Percentiles rank a stretch among this genome's conserved stretches.
phyloP scores from a whole-genome alignment of 23 tunicate genomes.

The Phallusia fumigata region DNA sequence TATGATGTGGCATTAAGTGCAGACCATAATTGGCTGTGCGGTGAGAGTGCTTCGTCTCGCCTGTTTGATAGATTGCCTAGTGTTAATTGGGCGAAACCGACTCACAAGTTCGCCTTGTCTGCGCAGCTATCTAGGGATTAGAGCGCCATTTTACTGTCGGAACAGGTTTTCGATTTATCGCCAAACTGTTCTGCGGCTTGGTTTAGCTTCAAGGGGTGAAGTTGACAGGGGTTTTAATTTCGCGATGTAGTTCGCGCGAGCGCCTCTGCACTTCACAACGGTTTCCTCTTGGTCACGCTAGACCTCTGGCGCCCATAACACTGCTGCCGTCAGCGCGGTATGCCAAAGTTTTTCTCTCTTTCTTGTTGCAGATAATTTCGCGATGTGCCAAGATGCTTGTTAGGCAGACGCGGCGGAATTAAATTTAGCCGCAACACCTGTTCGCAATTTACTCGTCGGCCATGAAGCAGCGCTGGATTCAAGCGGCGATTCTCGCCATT shows the following conservation, averaged over 20 bases:
- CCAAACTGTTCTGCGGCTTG: background rate
- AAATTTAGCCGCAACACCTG: background rate
- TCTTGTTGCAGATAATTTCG: background rate
- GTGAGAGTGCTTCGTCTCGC: background rate
- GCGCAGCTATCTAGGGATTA: background rate
- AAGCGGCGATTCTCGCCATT: background rate
- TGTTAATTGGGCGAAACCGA: slow-evolving; percentile 10
- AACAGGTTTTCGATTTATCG: background rate
- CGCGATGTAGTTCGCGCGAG: slow-evolving; percentile 6
- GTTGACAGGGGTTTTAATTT: slow-evolving; percentile 2
- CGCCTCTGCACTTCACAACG: slow-evolving; percentile 5
- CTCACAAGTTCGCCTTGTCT: slow-evolving; percentile 2
- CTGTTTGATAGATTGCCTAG: background rate
- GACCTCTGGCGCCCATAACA: slow-evolving; percentile 9
- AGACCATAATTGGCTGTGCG: slow-evolving; percentile 2
- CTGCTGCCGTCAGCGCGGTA: background rate
- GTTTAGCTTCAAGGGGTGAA: background rate
- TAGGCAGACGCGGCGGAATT: background rate
- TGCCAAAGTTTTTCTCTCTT: background rate
- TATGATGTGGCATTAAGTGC: background rate
- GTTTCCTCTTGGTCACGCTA: slow-evolving; percentile 5
- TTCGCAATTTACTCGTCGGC: background rate
- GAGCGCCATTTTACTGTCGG: too few relatives aligned
- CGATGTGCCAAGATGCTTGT: slow-evolving; percentile 3
- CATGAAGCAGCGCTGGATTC: background rate